phyloP scores from a whole-genome alignment of 2,797 vertebrate species.

The Galagoides demidoff region DNA sequence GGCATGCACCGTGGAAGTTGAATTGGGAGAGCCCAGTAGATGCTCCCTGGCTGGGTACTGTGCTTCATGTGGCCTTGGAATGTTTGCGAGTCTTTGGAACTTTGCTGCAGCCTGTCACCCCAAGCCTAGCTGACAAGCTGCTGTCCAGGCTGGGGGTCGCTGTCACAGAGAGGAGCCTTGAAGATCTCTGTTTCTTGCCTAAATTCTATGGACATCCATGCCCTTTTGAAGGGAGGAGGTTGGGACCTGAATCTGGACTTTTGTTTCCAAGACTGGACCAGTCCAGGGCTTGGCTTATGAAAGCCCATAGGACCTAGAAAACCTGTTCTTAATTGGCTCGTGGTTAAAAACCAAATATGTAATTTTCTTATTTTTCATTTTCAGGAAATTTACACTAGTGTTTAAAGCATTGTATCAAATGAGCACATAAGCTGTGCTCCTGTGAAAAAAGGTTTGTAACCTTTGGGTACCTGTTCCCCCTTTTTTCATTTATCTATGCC shows the following conservation, averaged over 20 bases:
- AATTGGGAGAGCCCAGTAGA: constrained; percentile 83
- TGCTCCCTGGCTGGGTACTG: constrained; percentile 91
- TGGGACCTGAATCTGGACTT: constrained; percentile 91
- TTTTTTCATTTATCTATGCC: background rate
- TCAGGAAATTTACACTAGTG: constrained; percentile 45
- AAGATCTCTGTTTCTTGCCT: constrained; percentile 88
- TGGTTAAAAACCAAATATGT: constrained; percentile 54
- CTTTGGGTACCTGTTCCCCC: background rate
- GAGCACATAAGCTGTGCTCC: background rate
- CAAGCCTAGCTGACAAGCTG: constrained; percentile 89
- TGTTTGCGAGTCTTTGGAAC: constrained; percentile 94
- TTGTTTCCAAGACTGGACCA: constrained; percentile 88
- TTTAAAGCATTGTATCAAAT: constrained; percentile 29
- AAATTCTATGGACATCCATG: constrained; percentile 86
- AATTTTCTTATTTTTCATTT: constrained; percentile 59
- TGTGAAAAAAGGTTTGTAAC: constrained; percentile 18
- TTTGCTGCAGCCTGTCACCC: constrained; percentile 94
- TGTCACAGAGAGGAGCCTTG: constrained; percentile 88
- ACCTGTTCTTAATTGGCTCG: background rate
- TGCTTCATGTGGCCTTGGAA: constrained; percentile 93
- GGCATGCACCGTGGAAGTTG: constrained; percentile 95
- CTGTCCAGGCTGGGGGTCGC: constrained; percentile 92
- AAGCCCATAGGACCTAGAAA: constrained; percentile 76
- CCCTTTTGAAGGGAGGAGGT: constrained; percentile 92
- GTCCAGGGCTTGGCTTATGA: constrained; percentile 69